Conservation (phyloP, 2,113 vertebrate species). For the Podarcis cretensis region DNA sequence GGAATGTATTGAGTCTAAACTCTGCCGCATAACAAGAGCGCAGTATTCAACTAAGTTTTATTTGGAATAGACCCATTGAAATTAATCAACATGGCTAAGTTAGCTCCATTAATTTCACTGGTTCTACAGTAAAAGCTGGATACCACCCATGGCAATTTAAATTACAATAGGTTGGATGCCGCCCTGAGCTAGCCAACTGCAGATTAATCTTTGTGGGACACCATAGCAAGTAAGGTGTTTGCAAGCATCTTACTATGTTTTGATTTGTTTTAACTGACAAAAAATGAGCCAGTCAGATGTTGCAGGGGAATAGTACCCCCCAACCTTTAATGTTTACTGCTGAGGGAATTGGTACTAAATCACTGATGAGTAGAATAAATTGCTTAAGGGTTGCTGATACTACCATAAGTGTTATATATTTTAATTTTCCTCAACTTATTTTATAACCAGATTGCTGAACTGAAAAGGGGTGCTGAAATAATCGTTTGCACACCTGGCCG, state of each 20-base stretch:
- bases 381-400: background rate
- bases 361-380: background rate
- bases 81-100: too few species aligned
- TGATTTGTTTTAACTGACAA: background rate
- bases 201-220: background rate
- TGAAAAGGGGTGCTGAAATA: slow-evolving; percentile 99
- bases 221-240: background rate
- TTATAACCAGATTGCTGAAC: slow-evolving; percentile 91
- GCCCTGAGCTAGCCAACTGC: too few species aligned
- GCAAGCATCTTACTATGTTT: background rate
- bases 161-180: too few species aligned
- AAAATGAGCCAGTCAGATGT: background rate
- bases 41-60: too few species aligned
- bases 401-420: background rate
- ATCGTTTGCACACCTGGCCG: slow-evolving; percentile 98
- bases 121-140: too few species aligned
- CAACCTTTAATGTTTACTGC: background rate
- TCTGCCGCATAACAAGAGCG: background rate
- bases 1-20: background rate
- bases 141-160: too few species aligned
- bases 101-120: too few species aligned
- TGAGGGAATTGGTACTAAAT: background rate
- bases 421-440: slow-evolving; percentile 42
- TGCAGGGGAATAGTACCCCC: background rate
- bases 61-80: too few species aligned